Percentiles rank a stretch among this genome's conserved stretches.
Evolutionary conservation across 2,888 invertebrate genomes (phyloP).

Genomic region (Lycocerus yunnanus): DNA sequence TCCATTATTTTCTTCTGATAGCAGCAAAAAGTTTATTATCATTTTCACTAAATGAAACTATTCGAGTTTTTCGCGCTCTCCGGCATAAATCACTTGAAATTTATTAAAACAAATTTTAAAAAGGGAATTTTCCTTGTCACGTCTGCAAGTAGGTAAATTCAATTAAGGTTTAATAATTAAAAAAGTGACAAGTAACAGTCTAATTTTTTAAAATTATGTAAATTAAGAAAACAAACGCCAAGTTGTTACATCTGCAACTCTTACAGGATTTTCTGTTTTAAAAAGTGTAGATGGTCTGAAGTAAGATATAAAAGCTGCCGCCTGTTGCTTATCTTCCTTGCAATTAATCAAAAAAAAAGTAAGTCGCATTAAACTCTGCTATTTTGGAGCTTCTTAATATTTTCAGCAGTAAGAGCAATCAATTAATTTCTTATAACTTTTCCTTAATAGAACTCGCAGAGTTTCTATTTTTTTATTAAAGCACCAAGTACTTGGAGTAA

Average conservation of each 20-base stretch:
- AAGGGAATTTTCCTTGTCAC: background rate
- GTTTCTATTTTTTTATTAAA: background rate
- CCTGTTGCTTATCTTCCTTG: constrained; percentile 13
- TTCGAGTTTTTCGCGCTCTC: background rate
- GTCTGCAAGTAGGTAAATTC: background rate
- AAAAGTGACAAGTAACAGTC: background rate
- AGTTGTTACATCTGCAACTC: background rate
- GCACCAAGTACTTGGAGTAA: background rate
- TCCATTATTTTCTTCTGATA: background rate
- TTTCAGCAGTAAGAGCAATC: constrained; percentile 6
- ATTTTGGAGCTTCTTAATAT: constrained; percentile 7
- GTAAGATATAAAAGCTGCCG: background rate
- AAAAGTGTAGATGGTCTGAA: background rate
- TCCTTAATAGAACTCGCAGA: background rate
- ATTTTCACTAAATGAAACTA: background rate
- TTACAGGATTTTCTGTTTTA: background rate
- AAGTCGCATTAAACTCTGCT: constrained; percentile 6
- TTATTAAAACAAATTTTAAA: background rate
- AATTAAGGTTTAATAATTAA: background rate
- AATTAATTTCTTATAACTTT: constrained; percentile 12
- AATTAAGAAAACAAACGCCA: background rate
- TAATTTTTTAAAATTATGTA: background rate
- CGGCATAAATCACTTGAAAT: background rate
- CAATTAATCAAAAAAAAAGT: constrained; percentile 15
- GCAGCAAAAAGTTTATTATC: background rate